phyloP scores from a whole-genome alignment of 1,140 invertebrate genomes.

The Cydia fagiglandana region DNA sequence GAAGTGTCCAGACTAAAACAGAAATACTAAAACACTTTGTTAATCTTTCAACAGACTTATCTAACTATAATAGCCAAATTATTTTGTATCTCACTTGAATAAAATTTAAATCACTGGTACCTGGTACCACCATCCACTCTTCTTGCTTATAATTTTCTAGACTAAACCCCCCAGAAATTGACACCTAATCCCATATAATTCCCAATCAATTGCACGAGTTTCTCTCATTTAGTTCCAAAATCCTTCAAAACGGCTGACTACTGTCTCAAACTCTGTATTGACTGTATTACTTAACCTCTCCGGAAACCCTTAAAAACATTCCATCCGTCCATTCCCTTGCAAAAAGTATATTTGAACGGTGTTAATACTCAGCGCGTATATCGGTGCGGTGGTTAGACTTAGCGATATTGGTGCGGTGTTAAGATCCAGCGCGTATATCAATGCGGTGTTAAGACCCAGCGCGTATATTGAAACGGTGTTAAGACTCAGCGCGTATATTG shows the following conservation, averaged over 20 bases:
- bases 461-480: too few relatives aligned
- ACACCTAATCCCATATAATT: neutral
- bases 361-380: too few relatives aligned
- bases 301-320: neutral
- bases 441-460: too few relatives aligned
- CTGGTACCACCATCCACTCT: neutral
- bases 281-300: neutral
- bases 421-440: neutral
- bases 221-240: neutral
- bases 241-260: neutral
- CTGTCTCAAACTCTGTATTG: neutral
- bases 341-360: too few relatives aligned
- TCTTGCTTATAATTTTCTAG: neutral
- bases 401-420: neutral
- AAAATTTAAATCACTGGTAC: neutral
- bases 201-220: neutral
- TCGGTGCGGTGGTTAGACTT: neutral
- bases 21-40: too few relatives aligned
- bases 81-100: neutral
- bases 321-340: neutral
- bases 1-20: too few relatives aligned
- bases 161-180: neutral
- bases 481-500: too few relatives aligned
- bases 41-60: too few relatives aligned
- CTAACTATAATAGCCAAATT: neutral